Evolutionary conservation across 1,140 invertebrate genomes (phyloP).

Genomic region (Atta cephalotes): DNA sequence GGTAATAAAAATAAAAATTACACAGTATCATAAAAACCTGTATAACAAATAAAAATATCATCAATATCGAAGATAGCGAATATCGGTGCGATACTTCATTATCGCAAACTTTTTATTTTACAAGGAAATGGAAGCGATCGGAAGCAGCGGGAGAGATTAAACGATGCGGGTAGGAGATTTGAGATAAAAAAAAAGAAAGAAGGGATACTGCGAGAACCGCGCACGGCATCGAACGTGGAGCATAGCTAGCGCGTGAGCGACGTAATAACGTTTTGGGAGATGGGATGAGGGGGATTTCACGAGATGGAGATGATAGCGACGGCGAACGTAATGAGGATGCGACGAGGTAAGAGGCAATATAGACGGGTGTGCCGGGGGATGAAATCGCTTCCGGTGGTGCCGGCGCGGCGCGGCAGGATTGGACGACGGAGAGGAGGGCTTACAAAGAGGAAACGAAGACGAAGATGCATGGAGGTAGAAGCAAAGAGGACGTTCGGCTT

Average conservation of each 20-base stretch:
- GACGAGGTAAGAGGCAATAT: slow-evolving; percentile 63
- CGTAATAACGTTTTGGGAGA: slow-evolving; percentile 57
- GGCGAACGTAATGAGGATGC: slow-evolving; percentile 62
- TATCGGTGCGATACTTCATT: not conserved
- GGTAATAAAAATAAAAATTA: not conserved
- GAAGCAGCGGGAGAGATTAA: slow-evolving; percentile 29
- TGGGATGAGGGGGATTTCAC: slow-evolving; percentile 44
- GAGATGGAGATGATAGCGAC: slow-evolving; percentile 57
- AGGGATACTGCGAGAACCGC: not conserved
- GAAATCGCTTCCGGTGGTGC: slow-evolving; percentile 47
- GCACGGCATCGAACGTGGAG: slow-evolving; percentile 15
- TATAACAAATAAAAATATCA: not conserved
- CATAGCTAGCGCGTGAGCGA: slow-evolving; percentile 53
- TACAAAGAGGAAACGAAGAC: slow-evolving; percentile 51
- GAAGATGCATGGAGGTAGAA: slow-evolving; percentile 21
- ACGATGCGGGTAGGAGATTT: not conserved
- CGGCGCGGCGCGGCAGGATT: not conserved
- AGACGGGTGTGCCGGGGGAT: slow-evolving; percentile 1
- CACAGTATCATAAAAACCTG: not conserved
- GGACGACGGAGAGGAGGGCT: slow-evolving; percentile 16
- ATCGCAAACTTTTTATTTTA: not conserved
- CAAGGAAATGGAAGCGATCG: not conserved
- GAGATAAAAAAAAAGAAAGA: not conserved
- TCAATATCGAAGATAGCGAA: not conserved
- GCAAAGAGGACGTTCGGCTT: slow-evolving; percentile 42